Conservation (phyloP, 2,888 invertebrate genomes). For the Hymenopus coronatus region DNA sequence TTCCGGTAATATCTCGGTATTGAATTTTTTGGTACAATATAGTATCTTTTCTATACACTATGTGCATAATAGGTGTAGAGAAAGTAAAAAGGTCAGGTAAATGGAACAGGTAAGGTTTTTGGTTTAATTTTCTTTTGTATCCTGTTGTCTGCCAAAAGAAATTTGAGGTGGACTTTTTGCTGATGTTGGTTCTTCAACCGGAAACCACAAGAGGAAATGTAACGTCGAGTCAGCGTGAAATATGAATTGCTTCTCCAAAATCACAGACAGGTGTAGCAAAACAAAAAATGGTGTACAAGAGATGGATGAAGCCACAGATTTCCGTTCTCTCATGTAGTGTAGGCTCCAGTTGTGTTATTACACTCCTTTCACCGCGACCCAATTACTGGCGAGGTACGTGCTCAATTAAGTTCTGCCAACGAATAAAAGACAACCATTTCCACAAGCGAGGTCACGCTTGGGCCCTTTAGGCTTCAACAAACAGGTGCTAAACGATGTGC, state of each 20-base stretch:
- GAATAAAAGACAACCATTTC: not conserved
- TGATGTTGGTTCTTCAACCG: not conserved
- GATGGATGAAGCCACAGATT: not conserved
- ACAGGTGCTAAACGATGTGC: not conserved
- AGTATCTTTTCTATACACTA: too few species aligned
- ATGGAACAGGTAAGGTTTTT: too few species aligned
- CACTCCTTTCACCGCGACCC: not conserved
- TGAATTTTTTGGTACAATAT: too few species aligned
- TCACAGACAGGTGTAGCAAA: not conserved
- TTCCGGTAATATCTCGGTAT: too few species aligned
- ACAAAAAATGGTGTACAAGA: not conserved
- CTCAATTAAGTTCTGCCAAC: not conserved
- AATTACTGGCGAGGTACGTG: conserved; percentile 1
- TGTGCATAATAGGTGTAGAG: too few species aligned
- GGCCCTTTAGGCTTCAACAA: too few species aligned
- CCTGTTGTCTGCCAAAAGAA: not conserved
- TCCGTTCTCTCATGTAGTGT: not conserved
- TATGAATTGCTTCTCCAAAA: not conserved
- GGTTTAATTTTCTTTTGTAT: too few species aligned
- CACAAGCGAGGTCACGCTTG: not conserved
- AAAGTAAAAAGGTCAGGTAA: too few species aligned
- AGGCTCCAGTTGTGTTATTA: not conserved
- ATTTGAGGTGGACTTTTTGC: not conserved
- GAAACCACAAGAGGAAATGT: too few species aligned
- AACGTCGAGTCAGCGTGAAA: not conserved